These are phyloP conservation scores for Peromyscus maniculatus DNA, from an alignment of 2,113 vertebrate species.

Conservation along the genomic window DNA sequence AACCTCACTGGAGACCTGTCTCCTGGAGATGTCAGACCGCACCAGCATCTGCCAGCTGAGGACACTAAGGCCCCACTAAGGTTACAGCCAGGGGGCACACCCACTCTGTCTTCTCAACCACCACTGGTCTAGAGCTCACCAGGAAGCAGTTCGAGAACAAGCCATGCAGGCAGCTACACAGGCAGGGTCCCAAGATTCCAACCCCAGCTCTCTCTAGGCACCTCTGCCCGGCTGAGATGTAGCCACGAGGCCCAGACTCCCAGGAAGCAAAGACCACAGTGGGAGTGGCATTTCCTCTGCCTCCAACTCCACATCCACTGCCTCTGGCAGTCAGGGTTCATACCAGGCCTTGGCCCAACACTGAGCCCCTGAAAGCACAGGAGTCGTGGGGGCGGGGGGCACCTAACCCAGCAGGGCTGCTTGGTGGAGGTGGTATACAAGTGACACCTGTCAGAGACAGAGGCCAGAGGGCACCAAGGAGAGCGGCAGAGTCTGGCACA, in stretches of 20 bases:
- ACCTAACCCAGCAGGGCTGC: neutral
- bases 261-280: neutral
- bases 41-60: neutral
- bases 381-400: neutral
- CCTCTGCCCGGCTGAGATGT: neutral
- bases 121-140: accelerated
- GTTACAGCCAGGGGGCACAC: accelerated
- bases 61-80: neutral
- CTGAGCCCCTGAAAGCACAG: neutral
- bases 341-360: neutral
- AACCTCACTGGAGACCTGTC: neutral
- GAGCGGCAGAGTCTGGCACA: too few relatives aligned
- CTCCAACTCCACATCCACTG: neutral
- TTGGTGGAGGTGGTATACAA: accelerated
- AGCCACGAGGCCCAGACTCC: neutral
- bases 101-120: neutral
- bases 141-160: neutral
- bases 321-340: neutral
- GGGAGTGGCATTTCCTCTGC: neutral
- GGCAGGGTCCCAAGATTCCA: accelerated
- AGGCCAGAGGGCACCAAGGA: too few relatives aligned
- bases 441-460: too few relatives aligned
- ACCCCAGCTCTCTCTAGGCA: neutral
- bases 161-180: accelerated
- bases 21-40: neutral